Conservation (phyloP, 2,113 vertebrate genomes). For the Salvelinus fontinalis region DNA sequence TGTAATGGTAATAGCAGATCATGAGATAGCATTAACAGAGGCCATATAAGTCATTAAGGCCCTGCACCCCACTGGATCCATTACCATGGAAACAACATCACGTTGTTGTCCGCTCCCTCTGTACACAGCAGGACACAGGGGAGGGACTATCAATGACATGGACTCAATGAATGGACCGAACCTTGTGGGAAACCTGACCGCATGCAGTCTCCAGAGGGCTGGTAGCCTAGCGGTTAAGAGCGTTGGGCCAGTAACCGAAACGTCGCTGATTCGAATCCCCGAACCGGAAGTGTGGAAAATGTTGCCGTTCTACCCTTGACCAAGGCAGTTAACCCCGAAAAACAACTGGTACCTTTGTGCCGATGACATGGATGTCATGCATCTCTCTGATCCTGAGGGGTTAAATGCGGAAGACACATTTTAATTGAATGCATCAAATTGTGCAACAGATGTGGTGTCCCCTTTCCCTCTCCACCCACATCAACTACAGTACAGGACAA, state of each 20-base stretch:
- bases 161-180: conserved; percentile 20
- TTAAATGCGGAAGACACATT: no score
- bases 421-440: no score
- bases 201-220: not conserved
- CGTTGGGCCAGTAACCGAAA: no score
- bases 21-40: conserved; percentile 27
- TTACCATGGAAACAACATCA: conserved; percentile 23
- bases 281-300: no score
- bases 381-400: no score
- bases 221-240: no score
- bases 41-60: conserved; percentile 40
- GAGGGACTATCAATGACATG: not conserved
- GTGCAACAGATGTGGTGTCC: no score
- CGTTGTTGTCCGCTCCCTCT: conserved; percentile 7
- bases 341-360: no score
- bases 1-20: conserved; percentile 44
- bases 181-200: conserved; percentile 31
- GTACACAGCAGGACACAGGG: not conserved
- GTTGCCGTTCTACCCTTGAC: no score
- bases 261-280: no score
- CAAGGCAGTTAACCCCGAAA: no score
- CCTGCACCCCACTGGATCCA: conserved; percentile 34
- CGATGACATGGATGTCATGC: no score
- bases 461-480: not conserved
- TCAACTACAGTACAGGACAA: not conserved